phyloP scores from a whole-genome alignment of 92 coral and sea anemone species.

The Meandrina meandrites region DNA sequence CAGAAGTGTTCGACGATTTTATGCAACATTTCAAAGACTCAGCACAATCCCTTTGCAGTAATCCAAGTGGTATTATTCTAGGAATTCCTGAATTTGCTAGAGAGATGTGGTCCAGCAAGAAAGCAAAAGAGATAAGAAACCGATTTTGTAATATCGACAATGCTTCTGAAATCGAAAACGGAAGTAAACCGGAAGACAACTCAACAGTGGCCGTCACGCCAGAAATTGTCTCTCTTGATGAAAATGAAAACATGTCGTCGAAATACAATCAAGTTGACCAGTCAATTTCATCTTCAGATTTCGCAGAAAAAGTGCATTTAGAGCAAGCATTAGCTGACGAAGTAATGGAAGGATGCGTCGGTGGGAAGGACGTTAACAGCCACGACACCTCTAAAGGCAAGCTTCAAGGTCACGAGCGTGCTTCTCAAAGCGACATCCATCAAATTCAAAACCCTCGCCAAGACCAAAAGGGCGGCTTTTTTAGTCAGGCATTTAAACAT shows the following conservation, averaged over 20 bases:
- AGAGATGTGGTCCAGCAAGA: slow-evolving; percentile 24
- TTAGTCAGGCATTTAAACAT: not conserved
- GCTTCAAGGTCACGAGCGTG: not conserved
- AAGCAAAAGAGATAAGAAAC: not conserved
- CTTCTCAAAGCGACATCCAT: not conserved
- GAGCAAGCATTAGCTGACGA: not conserved
- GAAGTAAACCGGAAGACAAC: not conserved
- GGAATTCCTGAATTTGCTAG: slow-evolving; percentile 24
- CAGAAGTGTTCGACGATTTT: not conserved
- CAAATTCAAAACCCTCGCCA: not conserved
- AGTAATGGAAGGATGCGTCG: not conserved
- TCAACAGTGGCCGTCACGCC: not conserved
- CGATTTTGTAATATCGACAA: not conserved
- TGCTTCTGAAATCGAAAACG: not conserved
- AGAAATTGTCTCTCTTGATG: not conserved
- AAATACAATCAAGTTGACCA: not conserved
- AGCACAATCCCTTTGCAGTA: not conserved
- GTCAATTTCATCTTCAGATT: not conserved
- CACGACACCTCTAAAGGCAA: not conserved
- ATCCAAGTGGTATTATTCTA: slow-evolving; percentile 1
- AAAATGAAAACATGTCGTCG: not conserved
- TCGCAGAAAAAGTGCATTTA: not conserved
- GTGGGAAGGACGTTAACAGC: not conserved
- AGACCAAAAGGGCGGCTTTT: not conserved
- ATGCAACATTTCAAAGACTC: not conserved